These are phyloP conservation scores for Oreonectes daqikongensis DNA, from an alignment of 2,797 vertebrate species.

Conservation along the genomic window DNA sequence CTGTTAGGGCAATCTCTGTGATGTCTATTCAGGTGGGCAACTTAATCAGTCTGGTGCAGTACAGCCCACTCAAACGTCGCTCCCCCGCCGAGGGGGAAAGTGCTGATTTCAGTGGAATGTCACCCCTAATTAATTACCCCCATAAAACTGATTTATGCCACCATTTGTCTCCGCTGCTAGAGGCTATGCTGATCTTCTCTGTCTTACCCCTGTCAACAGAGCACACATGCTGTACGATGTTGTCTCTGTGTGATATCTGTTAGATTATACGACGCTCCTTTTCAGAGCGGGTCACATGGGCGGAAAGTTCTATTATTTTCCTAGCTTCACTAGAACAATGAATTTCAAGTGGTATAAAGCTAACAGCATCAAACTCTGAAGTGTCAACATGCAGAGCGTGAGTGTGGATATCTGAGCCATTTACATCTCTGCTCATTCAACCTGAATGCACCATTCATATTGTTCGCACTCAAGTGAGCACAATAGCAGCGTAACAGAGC, in stretches of 20 bases:
- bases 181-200: conserved; percentile 44
- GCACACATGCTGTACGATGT: conserved; percentile 5
- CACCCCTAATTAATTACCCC: conserved; percentile 69
- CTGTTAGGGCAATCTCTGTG: conserved; percentile 37
- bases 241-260: conserved; percentile 9
- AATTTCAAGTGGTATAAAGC: conserved; percentile 65
- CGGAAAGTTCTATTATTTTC: conserved; percentile 18
- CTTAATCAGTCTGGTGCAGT: conserved; percentile 44
- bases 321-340: not conserved
- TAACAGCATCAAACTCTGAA: conserved; percentile 65
- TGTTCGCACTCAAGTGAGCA: conserved; percentile 24
- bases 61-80: conserved; percentile 46
- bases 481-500: conserved; percentile 23
- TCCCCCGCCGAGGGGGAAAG: conserved; percentile 54
- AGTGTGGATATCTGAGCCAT: conserved; percentile 26
- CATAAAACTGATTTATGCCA: conserved; percentile 63
- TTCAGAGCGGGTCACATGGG: not conserved
- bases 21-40: conserved; percentile 42
- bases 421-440: conserved; percentile 31
- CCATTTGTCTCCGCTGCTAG: conserved; percentile 65
- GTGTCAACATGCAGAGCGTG: not conserved
- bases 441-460: conserved; percentile 24
- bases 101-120: conserved; percentile 64
- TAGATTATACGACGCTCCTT: not conserved
- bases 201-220: conserved; percentile 19